Base-by-base conservation (phyloP, 2,113 vertebrate genomes). In the Tinamus guttatus region DNA sequence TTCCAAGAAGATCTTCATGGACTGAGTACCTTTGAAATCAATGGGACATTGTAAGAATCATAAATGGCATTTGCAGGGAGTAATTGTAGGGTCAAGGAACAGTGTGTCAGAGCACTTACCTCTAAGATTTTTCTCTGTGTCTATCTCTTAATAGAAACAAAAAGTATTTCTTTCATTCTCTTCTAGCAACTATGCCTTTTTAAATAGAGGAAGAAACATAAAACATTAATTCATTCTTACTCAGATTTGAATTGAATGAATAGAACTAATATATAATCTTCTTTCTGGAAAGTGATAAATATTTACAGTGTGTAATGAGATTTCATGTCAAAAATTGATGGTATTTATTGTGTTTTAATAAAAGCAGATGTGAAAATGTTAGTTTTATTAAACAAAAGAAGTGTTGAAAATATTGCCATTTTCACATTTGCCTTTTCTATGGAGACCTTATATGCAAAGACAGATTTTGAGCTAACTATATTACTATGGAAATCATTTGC, bases 291-390 rank as follows among this genome's bases (percentile, higher is more conserved):
- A 97, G 96, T 97, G 96, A 98, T 98, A 98, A 98, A 98, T 98
- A 98, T 98, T 98, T 98, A 98, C 97, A 98, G 96, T 96, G 84
- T 92, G 88, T 98, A 98, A 98, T 98, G 96, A 98, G 96, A 98
- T 98, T 98, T 97, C 89, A 71, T 97, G 98, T 98, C 97, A 98
- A 97, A 98, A 98, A 97, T 97, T 98, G 98, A 98, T 98, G 97
- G 88, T 97, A 98, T 98, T 98, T 98, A 98, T 98, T 97, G 92
- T 97, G 96, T 97, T 98, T 98, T 98, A 98, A 98, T 98, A 98
- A 98, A 98, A 97, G 94, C 83, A 98, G 94, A 97, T 97, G 97
- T 97, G 96, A 97, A 98, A 98, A 97, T 95, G 96, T 97, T 98
- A 98, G 96, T 97, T 98, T 98, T 97, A 98, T 98, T 98, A 98